phyloP scores from a whole-genome alignment of 2,888 invertebrate species.

The Dynastes tityus region DNA sequence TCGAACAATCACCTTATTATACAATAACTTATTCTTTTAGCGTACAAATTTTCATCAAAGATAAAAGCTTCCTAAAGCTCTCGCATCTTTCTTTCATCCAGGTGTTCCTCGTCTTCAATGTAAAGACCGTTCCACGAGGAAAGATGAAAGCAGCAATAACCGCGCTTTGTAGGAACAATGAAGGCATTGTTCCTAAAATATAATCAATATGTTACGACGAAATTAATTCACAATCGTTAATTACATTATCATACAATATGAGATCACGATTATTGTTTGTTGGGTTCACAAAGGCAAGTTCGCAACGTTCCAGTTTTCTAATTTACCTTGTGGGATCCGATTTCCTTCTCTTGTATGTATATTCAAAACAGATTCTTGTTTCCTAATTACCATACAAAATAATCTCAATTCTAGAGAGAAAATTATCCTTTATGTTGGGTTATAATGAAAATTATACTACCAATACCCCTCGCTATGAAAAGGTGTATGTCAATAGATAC shows the following conservation, averaged over 20 bases:
- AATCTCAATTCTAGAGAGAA: conserved; percentile 8
- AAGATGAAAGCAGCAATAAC: conserved; percentile 21
- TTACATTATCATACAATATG: conserved; percentile 47
- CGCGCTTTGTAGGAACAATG: conserved; percentile 14
- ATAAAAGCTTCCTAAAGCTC: no score
- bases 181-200: conserved; percentile 32
- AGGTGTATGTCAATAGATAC: conserved; percentile 32
- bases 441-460: neutral
- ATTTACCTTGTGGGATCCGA: conserved; percentile 28
- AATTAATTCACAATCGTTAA: conserved; percentile 44
- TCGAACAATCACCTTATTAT: no score
- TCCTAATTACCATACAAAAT: conserved; percentile 27
- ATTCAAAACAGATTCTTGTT: conserved; percentile 17
- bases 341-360: conserved; percentile 26
- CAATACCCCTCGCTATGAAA: neutral
- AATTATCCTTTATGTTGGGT: conserved; percentile 1
- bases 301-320: neutral
- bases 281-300: conserved; percentile 33
- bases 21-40: no score
- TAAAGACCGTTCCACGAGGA: neutral
- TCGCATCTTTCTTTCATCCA: neutral
- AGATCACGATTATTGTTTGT: conserved; percentile 34
- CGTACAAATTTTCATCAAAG: no score
- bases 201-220: conserved; percentile 31
- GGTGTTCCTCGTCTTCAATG: neutral